Base-by-base conservation (phyloP, 2,113 vertebrate genomes). In the Mionectes macconnelli region DNA sequence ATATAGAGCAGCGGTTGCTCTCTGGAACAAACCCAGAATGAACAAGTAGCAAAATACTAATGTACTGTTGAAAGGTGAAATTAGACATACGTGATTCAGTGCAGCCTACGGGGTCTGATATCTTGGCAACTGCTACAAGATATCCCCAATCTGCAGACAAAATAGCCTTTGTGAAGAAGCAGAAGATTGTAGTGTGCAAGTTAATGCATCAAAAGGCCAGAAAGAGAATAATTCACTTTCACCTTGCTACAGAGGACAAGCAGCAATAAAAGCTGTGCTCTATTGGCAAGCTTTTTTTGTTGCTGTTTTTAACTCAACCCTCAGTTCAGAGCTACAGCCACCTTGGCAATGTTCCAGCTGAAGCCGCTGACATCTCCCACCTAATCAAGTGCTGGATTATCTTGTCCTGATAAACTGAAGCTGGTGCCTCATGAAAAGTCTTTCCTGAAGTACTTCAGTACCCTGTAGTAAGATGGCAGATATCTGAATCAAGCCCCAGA, bases 401-500 rank as follows among this genome's bases (percentile, higher is more conserved):
- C 97, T 98, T 98, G 97, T 98, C 95, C 97, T 98, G 98, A 97
- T 98, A 98, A 98, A 98, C 97, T 98, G 98, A 97, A 98, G 97
- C 95, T 69, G 67, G 95, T 95, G 95, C 95, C 94, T 97, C 60
- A 37, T 97, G 95, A 98, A 97, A 98, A 97, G 97, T 97, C 97
- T 97, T 98, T 95, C 85, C 97, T 97, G 93, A 96, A 97, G 91
- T 97, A 95, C 74, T 97, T 96, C 28, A 56, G 95, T 97, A 92
- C 92, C 68, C 74, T 93, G 50, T 90, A 97, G 96, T 93, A 94
- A 94, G 84, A 83, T 84, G 94, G 94, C 94, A 98, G 97, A 95
- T 96, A 87, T 89, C 96, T 96, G 97, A 97, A 98, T 97, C 92
- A 87, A 98, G 96, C 98, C 98, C 97, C 95, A 87, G 98, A 98